Percentiles rank a stretch among this genome's conserved stretches.
Evolutionary conservation across 1,140 invertebrate species (phyloP).

Genomic region (Pseudomyrmex sp.): DNA sequence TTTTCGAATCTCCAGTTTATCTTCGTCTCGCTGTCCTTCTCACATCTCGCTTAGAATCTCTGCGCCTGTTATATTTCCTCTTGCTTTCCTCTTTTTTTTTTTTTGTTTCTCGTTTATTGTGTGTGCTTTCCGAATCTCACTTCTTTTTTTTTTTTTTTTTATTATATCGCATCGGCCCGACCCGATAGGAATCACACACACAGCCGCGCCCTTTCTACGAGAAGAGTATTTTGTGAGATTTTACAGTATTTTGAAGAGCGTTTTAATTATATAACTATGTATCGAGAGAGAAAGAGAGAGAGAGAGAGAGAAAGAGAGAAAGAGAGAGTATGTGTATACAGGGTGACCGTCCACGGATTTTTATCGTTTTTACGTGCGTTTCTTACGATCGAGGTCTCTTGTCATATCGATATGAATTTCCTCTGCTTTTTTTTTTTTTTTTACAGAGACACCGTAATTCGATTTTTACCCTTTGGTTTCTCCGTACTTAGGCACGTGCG

Average conservation of each 20-base stretch:
- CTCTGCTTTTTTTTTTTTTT: constrained; percentile 22
- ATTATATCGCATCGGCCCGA: constrained; percentile 70
- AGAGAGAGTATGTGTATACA: constrained; percentile 71
- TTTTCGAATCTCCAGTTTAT: constrained; percentile 67
- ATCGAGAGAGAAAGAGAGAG: constrained; percentile 63
- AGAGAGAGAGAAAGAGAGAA: no score
- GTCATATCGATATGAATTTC: constrained; percentile 67
- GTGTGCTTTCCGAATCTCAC: constrained; percentile 76
- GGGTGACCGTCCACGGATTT: constrained; percentile 82
- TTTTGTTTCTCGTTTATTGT: no score
- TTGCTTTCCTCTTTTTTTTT: not conserved
- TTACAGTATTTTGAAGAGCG: constrained; percentile 84
- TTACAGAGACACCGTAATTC: constrained; percentile 7
- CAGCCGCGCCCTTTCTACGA: constrained; percentile 81
- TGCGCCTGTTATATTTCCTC: constrained; percentile 36
- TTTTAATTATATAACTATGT: constrained; percentile 83
- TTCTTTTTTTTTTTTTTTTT: constrained; percentile 43
- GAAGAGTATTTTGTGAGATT: constrained; percentile 85
- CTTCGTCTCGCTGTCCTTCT: constrained; percentile 33
- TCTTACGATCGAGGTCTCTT: constrained; percentile 78
- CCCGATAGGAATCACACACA: constrained; percentile 75
- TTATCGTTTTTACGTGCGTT: constrained; percentile 78
- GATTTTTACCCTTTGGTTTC: constrained; percentile 35
- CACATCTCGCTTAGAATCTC: constrained; percentile 62
- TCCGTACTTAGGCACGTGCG: constrained; percentile 67